These are phyloP conservation scores for Sakesphorus luctuosus DNA, from an alignment of 2,113 vertebrate genomes.

Conservation along the genomic window DNA sequence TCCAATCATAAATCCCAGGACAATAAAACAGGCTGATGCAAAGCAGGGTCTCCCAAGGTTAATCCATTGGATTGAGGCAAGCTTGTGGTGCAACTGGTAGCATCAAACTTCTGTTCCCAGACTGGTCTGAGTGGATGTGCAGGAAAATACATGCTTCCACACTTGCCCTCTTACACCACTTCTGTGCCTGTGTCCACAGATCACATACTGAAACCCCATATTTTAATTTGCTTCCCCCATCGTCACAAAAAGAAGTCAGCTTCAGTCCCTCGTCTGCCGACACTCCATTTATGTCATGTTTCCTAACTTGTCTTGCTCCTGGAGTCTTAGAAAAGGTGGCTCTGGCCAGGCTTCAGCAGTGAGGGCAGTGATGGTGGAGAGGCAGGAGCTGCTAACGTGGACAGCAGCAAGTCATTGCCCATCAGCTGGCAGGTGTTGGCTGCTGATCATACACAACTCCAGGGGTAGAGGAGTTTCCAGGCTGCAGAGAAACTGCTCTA, in stretches of 20 bases:
- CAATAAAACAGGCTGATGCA: background rate
- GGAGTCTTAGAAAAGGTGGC: background rate
- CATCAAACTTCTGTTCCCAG: background rate
- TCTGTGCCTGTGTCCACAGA: background rate
- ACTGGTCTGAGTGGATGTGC: background rate
- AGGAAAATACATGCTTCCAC: background rate
- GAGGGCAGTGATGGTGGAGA: accelerated
- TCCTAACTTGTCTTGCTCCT: background rate
- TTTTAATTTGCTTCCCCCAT: background rate
- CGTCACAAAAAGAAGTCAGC: background rate
- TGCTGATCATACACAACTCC: background rate
- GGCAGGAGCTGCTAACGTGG: background rate
- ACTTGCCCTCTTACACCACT: background rate
- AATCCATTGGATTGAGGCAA: background rate
- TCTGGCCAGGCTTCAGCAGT: background rate
- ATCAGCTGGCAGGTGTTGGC: background rate
- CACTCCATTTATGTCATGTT: background rate
- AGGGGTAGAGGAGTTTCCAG: background rate
- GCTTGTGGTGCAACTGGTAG: background rate
- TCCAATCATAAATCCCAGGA: background rate
- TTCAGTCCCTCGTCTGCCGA: background rate
- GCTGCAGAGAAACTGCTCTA: background rate
- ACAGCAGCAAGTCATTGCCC: background rate
- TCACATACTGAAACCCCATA: background rate
- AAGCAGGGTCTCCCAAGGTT: background rate